phyloP scores from a whole-genome alignment of 2,888 invertebrate genomes.

The Trachelus iudaicus region DNA sequence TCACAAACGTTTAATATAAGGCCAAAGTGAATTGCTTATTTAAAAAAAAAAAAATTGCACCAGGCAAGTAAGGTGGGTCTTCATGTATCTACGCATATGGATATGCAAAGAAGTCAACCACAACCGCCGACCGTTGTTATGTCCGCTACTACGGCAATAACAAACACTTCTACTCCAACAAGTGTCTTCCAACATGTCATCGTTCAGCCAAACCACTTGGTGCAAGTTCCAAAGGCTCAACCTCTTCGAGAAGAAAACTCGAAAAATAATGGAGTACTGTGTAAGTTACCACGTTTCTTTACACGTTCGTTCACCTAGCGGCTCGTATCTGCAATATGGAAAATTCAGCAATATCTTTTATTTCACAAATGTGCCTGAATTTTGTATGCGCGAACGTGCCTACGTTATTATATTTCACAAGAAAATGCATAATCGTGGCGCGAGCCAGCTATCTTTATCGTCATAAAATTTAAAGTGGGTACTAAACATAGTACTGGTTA shows the following conservation, averaged over 20 bases:
- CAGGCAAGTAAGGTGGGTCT: slow-evolving; percentile 53
- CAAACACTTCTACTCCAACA: slow-evolving; percentile 54
- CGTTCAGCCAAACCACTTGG: slow-evolving; percentile 83
- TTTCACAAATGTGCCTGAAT: not conserved
- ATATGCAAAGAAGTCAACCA: slow-evolving; percentile 52
- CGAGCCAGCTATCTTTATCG: not conserved
- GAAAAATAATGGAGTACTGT: slow-evolving; percentile 58
- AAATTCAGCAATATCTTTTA: slow-evolving; percentile 1
- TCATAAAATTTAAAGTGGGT: not conserved
- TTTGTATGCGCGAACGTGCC: not conserved
- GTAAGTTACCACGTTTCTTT: slow-evolving; percentile 45
- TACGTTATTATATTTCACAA: slow-evolving; percentile 1
- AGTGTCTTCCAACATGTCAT: slow-evolving; percentile 75
- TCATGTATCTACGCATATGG: slow-evolving; percentile 48
- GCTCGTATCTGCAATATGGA: slow-evolving; percentile 3
- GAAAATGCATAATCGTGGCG: not conserved
- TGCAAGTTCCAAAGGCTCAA: slow-evolving; percentile 71
- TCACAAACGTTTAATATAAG: not conserved
- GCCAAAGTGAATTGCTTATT: not conserved
- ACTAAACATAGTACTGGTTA: too few species aligned
- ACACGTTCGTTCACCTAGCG: slow-evolving; percentile 1
- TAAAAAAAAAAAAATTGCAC: not conserved
- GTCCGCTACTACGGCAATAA: slow-evolving; percentile 53
- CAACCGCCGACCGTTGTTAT: slow-evolving; percentile 55
- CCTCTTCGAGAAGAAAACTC: slow-evolving; percentile 52